A percentile compares a stretch with the other conserved stretches of the same genome.
phyloP scores from a whole-genome alignment of 2,797 vertebrate species.

The Hippocampus kuda region DNA sequence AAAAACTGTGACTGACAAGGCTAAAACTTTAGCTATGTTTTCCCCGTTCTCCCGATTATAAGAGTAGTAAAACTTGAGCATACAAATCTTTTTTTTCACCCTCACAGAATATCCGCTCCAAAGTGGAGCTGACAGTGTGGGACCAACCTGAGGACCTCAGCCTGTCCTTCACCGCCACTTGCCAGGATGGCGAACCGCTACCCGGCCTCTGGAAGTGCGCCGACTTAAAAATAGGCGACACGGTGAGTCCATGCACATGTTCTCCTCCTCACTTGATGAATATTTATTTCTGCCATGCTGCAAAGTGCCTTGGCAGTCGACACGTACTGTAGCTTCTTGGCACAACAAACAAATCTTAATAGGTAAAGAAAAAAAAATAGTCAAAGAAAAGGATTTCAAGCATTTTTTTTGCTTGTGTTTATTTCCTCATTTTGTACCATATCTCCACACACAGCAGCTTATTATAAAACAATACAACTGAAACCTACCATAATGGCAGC shows the following conservation, averaged over 20 bases:
- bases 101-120: slow-evolving; percentile 90
- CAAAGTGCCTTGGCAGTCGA: background rate
- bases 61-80: background rate
- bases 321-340: background rate
- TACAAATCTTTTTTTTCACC: background rate
- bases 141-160: slow-evolving; percentile 88
- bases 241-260: slow-evolving; percentile 68
- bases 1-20: background rate
- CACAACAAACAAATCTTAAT: background rate
- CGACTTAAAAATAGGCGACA: slow-evolving; percentile 92
- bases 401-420: background rate
- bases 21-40: background rate
- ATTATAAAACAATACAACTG: too few relatives aligned
- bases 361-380: background rate
- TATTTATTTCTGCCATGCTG: background rate
- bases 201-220: slow-evolving; percentile 84
- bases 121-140: slow-evolving; percentile 91
- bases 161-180: slow-evolving; percentile 87
- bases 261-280: background rate
- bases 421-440: too few relatives aligned
- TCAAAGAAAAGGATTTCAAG: background rate
- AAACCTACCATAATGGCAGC: too few relatives aligned
- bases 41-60: background rate
- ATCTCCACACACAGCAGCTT: too few relatives aligned
- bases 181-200: slow-evolving; percentile 83